These are phyloP conservation scores for Anthopleura xanthogrammica DNA, from an alignment of 92 coral and sea anemone genomes.

Conservation along the genomic window DNA sequence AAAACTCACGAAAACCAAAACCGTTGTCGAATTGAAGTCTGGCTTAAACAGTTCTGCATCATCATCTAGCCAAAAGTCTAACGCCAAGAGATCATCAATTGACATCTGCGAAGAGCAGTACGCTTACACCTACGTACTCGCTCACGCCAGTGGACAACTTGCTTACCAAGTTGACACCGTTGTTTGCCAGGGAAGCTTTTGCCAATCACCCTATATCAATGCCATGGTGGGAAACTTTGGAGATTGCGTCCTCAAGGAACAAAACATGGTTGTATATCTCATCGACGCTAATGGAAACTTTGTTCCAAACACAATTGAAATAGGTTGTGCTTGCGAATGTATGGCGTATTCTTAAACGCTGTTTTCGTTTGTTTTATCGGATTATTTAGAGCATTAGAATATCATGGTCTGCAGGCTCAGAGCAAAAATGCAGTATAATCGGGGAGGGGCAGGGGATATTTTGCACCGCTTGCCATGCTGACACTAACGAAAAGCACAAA, in stretches of 20 bases:
- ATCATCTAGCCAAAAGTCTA: background rate
- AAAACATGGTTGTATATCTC: background rate
- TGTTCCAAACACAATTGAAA: background rate
- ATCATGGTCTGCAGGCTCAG: background rate
- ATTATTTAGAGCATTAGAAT: background rate
- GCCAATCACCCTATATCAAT: background rate
- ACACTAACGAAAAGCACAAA: too few species aligned
- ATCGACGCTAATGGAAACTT: background rate
- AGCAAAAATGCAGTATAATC: background rate
- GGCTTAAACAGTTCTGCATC: background rate
- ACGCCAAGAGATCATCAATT: background rate
- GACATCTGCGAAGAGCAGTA: background rate
- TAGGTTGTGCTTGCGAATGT: constrained; percentile 4
- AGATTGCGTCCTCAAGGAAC: background rate
- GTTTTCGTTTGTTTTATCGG: background rate
- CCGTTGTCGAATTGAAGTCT: background rate
- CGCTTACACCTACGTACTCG: background rate
- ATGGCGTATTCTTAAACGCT: background rate
- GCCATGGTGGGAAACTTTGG: background rate
- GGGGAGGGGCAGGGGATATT: too few species aligned
- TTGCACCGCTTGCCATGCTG: too few species aligned
- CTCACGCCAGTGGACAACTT: background rate
- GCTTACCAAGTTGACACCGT: constrained; percentile 4
- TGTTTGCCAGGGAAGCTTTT: background rate
- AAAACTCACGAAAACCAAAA: background rate